These are phyloP conservation scores for Drosophila albomicans DNA, from an alignment of 1,140 invertebrate species.

Conservation along the genomic window DNA sequence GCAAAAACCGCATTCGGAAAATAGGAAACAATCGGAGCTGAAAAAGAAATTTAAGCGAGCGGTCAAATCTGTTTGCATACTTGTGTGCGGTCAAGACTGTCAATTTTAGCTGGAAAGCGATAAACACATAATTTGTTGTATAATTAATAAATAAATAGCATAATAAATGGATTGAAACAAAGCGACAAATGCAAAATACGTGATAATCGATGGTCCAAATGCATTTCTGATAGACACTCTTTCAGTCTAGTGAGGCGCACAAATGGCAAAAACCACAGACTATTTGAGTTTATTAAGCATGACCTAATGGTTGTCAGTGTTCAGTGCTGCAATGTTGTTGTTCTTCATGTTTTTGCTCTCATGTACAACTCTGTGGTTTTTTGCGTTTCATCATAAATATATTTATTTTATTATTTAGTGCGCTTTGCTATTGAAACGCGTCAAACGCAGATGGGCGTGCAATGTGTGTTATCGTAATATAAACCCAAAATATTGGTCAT, in stretches of 20 bases:
- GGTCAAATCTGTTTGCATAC: conserved; percentile 45
- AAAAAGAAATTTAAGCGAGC: conserved; percentile 13
- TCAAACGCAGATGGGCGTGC: conserved; percentile 40
- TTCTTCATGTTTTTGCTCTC: conserved; percentile 11
- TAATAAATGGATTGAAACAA: conserved; percentile 46
- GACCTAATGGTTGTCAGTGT: conserved; percentile 60
- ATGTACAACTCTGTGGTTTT: conserved; percentile 51
- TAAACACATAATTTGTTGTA: conserved; percentile 58
- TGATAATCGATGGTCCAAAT: conserved; percentile 36
- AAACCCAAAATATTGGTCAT: conserved; percentile 44
- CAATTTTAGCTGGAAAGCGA: conserved; percentile 53
- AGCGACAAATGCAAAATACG: conserved; percentile 23
- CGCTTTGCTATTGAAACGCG: conserved; percentile 45
- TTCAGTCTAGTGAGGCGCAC: conserved; percentile 18
- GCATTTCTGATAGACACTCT: conserved; percentile 50
- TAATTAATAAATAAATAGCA: conserved; percentile 67
- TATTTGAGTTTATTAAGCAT: conserved; percentile 79
- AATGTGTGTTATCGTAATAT: conserved; percentile 49
- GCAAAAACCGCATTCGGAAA: background rate
- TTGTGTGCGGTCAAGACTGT: conserved; percentile 54
- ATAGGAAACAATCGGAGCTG: conserved; percentile 29
- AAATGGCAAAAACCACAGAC: conserved; percentile 52
- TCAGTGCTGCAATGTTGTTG: conserved; percentile 16
- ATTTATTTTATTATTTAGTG: conserved; percentile 63
- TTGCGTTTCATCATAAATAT: conserved; percentile 59